Conservation (phyloP, 2,797 vertebrate species). For the Cirrhinus mrigala region DNA sequence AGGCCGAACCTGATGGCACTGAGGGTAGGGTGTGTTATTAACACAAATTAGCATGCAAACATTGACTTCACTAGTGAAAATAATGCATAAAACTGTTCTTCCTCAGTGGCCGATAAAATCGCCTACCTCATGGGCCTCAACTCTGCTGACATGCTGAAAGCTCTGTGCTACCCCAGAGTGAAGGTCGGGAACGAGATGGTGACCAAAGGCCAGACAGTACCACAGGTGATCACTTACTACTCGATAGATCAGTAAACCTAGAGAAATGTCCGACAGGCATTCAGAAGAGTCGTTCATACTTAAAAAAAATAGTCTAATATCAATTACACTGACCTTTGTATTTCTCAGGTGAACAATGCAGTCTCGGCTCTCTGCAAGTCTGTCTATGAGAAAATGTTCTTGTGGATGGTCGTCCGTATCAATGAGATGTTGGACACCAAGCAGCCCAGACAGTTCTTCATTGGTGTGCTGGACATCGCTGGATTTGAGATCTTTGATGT, state of each 20-base stretch:
- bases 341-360: conserved; percentile 82
- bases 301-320: no score
- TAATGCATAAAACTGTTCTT: no score
- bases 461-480: conserved; percentile 86
- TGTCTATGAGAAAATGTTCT: conserved; percentile 87
- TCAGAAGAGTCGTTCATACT: no score
- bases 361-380: conserved; percentile 84
- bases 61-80: no score
- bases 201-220: conserved; percentile 73
- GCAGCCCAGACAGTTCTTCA: conserved; percentile 83
- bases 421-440: conserved; percentile 59
- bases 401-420: conserved; percentile 82
- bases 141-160: conserved; percentile 85
- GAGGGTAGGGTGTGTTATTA: no score
- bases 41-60: no score
- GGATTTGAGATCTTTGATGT: conserved; percentile 91
- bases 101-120: no score
- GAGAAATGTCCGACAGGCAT: no score
- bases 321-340: background rate
- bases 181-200: conserved; percentile 76
- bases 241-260: no score
- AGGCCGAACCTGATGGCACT: no score
- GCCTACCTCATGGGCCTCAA: no score
- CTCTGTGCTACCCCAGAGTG: conserved; percentile 84
- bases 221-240: no score